A percentile compares a stretch with the other conserved stretches of the same genome.
Evolutionary conservation across 2,888 invertebrate genomes (phyloP).

Genomic region (Monoplex corrugatus): DNA sequence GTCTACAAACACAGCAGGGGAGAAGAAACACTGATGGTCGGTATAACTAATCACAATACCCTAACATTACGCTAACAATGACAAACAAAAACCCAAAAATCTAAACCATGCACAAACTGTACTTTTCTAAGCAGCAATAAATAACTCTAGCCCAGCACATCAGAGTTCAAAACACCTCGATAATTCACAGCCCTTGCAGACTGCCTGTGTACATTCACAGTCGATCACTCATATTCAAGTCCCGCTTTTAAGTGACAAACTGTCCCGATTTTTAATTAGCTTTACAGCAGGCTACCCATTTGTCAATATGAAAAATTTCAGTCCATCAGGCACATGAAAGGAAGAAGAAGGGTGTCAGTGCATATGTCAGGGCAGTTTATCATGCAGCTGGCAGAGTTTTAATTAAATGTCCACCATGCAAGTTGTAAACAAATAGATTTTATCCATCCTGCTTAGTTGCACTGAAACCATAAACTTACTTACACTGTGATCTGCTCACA

Average conservation of each 20-base stretch:
- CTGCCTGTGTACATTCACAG: not conserved
- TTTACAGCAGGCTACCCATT: conserved; percentile 12
- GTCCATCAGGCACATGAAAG: conserved; percentile 38
- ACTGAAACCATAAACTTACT: conserved; percentile 7
- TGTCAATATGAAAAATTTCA: conserved; percentile 46
- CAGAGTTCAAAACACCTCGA: not conserved
- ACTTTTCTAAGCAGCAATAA: too few species aligned
- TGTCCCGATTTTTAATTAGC: conserved; percentile 29
- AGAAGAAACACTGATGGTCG: not conserved
- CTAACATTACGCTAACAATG: too few species aligned
- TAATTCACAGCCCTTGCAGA: not conserved
- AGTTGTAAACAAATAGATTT: conserved; percentile 30
- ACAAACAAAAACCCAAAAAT: too few species aligned
- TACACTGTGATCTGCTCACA: not conserved
- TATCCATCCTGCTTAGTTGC: not conserved
- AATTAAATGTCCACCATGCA: conserved; percentile 39
- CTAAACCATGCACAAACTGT: too few species aligned
- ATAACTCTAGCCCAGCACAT: too few species aligned
- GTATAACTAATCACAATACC: too few species aligned
- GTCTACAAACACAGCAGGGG: too few species aligned
- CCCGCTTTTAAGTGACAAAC: conserved; percentile 23
- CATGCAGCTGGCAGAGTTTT: conserved; percentile 30
- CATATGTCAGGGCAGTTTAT: conserved; percentile 36
- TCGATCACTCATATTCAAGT: conserved; percentile 33
- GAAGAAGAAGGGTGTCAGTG: not conserved